A percentile compares a stretch with the other conserved stretches of the same genome.
Evolutionary conservation across 2,888 invertebrate species (phyloP).

Genomic region (Congeria kusceri): DNA sequence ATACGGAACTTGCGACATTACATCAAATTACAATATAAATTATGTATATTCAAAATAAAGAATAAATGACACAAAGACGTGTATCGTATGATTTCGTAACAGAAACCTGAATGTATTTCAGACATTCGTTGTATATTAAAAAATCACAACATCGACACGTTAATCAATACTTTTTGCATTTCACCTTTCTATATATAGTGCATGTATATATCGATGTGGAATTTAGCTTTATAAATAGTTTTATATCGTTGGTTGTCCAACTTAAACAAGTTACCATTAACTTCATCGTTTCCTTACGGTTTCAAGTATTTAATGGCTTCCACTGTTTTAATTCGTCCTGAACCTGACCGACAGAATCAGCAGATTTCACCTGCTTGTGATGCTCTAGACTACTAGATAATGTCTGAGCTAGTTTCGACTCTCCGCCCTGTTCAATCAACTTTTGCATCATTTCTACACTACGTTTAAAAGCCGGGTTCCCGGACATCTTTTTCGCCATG

Average conservation of each 20-base stretch:
- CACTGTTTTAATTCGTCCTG: too few relatives aligned
- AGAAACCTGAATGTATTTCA: constrained; percentile 24
- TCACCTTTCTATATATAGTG: too few relatives aligned
- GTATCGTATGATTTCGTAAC: background rate
- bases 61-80: background rate
- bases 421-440: constrained; percentile 45
- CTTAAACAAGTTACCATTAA: too few relatives aligned
- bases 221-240: too few relatives aligned
- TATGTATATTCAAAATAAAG: background rate
- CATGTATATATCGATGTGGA: too few relatives aligned
- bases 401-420: constrained; percentile 49
- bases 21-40: background rate
- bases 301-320: too few relatives aligned
- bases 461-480: constrained; percentile 71
- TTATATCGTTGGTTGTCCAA: too few relatives aligned
- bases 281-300: constrained; percentile 64
- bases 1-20: too few relatives aligned
- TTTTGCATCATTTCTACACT: constrained; percentile 64
- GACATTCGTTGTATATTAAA: constrained; percentile 72
- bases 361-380: too few relatives aligned
- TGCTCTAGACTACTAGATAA: constrained; percentile 3
- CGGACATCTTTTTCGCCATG: constrained; percentile 74
- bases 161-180: background rate
- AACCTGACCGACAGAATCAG: too few relatives aligned
- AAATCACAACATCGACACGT: constrained; percentile 38